Percentiles rank a stretch among this genome's conserved stretches.
These are phyloP conservation scores for Goniozus legneri DNA, from an alignment of 1,140 invertebrate species.

Conservation along the genomic window DNA sequence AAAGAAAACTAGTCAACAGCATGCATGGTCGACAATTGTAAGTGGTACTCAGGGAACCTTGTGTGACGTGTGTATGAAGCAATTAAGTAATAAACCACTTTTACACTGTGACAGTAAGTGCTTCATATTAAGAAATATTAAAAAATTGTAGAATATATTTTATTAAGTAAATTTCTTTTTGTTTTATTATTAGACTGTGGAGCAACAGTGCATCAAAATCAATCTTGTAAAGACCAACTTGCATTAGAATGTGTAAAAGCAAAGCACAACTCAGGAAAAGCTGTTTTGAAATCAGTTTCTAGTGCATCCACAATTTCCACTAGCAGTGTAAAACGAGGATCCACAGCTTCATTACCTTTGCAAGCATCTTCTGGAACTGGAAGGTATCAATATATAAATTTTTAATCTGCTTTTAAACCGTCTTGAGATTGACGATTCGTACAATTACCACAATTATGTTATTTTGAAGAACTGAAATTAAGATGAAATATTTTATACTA, in stretches of 20 bases:
- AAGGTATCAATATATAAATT: conserved; percentile 33
- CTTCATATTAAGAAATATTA: background rate
- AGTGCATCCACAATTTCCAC: conserved; percentile 39
- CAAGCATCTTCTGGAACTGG: conserved; percentile 38
- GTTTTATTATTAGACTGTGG: conserved; percentile 61
- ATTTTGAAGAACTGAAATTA: too few relatives aligned
- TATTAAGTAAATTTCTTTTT: too few relatives aligned
- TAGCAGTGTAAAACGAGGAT: conserved; percentile 41
- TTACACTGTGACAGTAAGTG: conserved; percentile 68
- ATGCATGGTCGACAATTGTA: conserved; percentile 73
- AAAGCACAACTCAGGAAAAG: conserved; percentile 43
- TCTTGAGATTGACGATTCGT: conserved; percentile 40
- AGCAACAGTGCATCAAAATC: conserved; percentile 78
- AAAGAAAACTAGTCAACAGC: conserved; percentile 51
- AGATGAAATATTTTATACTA: background rate
- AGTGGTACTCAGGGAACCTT: conserved; percentile 40
- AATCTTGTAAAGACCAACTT: conserved; percentile 80
- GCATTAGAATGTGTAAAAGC: conserved; percentile 67
- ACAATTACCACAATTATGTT: conserved; percentile 33
- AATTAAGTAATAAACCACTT: conserved; percentile 74
- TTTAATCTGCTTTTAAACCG: too few relatives aligned
- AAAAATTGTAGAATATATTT: too few relatives aligned
- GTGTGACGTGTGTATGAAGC: conserved; percentile 81
- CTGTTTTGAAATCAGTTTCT: conserved; percentile 43
- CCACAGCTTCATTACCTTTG: conserved; percentile 44